phyloP scores from a whole-genome alignment of 2,888 invertebrate genomes.

The Polyommatus iphigenia region DNA sequence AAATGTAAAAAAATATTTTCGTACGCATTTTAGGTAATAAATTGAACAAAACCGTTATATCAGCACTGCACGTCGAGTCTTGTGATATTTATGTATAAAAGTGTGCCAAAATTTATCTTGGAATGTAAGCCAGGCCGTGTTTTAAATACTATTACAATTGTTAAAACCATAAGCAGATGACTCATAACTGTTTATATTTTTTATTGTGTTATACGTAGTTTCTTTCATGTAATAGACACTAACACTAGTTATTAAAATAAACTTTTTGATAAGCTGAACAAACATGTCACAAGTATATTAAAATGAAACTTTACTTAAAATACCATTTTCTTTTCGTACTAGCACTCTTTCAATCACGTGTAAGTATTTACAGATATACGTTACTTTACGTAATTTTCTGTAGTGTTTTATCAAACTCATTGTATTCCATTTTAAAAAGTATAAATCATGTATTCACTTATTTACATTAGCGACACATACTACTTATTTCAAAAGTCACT shows the following conservation, averaged over 20 bases:
- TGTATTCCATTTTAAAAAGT: constrained; percentile 29
- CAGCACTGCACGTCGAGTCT: constrained; percentile 30
- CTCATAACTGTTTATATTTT: neutral
- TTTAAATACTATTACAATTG: constrained; percentile 24
- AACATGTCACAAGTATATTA: neutral
- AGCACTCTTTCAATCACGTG: neutral
- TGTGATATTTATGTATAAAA: constrained; percentile 33
- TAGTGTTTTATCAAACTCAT: constrained; percentile 1
- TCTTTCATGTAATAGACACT: no score
- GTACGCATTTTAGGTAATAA: constrained; percentile 9
- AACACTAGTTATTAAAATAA: no score
- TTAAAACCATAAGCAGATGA: neutral
- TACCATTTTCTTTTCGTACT: neutral
- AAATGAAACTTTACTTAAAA: neutral
- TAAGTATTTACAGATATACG: neutral
- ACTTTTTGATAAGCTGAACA: neutral
- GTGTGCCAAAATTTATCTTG: constrained; percentile 43
- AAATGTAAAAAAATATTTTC: neutral
- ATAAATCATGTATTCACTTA: constrained; percentile 33
- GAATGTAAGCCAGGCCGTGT: constrained; percentile 7
- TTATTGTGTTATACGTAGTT: no score
- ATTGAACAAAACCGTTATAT: constrained; percentile 9
- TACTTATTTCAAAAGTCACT: constrained; percentile 58
- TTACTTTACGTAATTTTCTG: neutral
- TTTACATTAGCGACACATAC: constrained; percentile 33